Conservation (phyloP, 2,797 vertebrate genomes). For the Phoeniculus purpureus region DNA sequence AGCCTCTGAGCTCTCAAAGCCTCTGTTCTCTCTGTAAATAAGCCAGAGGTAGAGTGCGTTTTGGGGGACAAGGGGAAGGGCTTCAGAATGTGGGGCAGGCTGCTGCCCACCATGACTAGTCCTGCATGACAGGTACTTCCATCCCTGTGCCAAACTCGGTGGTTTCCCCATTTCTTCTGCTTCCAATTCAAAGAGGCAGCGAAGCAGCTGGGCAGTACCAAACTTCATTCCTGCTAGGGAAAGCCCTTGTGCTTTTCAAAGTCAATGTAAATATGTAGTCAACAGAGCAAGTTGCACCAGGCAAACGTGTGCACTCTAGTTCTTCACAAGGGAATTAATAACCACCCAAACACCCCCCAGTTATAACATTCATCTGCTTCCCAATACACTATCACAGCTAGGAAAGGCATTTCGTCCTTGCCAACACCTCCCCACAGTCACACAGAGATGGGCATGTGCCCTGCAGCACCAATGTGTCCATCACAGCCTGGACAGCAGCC, state of each 20-base stretch:
- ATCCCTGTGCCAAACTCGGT: accelerated
- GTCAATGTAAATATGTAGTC: neutral
- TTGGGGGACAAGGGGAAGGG: accelerated
- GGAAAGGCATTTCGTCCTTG: neutral
- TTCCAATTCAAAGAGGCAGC: neutral
- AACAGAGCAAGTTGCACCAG: neutral
- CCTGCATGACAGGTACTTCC: neutral
- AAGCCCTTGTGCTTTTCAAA: neutral
- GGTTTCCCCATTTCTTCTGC: neutral
- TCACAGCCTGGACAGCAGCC: no score
- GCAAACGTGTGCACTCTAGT: neutral
- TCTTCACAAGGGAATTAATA: neutral
- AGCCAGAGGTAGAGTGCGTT: neutral
- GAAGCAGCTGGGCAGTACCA: neutral
- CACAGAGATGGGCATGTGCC: accelerated
- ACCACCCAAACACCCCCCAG: neutral
- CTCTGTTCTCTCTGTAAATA: conserved; percentile 12
- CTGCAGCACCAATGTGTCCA: neutral
- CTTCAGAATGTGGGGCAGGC: neutral
- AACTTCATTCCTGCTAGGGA: neutral
- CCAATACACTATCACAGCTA: neutral
- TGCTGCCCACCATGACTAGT: neutral
- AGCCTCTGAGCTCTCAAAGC: conserved; percentile 1
- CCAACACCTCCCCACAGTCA: neutral
- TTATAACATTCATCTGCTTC: neutral